Evolutionary conservation across 2,888 invertebrate species (phyloP).

Genomic region (Agrotis segetum): DNA sequence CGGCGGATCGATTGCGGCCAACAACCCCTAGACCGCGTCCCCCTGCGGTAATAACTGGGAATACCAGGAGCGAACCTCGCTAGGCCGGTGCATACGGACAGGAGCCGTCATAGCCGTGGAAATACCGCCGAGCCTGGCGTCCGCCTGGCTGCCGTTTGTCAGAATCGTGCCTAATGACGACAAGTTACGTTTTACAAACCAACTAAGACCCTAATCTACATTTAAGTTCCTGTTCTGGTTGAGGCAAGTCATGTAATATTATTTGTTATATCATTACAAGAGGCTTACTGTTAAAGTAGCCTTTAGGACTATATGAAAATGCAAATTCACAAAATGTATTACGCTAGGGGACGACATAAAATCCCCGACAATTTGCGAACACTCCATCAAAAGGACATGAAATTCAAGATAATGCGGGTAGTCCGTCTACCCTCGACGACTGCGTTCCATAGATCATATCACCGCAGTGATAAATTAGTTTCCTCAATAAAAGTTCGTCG

Average conservation of each 20-base stretch:
- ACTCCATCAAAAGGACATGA: constrained; percentile 74
- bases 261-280: constrained; percentile 16
- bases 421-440: constrained; percentile 68
- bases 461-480: constrained; percentile 80
- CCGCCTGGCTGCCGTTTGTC: constrained; percentile 76
- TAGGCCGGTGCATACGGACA: constrained; percentile 74
- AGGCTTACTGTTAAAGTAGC: constrained; percentile 7
- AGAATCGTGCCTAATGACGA: constrained; percentile 31
- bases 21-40: constrained; percentile 85
- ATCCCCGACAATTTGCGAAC: constrained; percentile 66
- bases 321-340: constrained; percentile 43
- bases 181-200: constrained; percentile 24
- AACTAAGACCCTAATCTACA: constrained; percentile 13
- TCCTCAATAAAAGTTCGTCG: constrained; percentile 75
- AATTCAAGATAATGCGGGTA: constrained; percentile 63
- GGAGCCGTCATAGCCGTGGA: constrained; percentile 72
- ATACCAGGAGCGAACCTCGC: constrained; percentile 83
- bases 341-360: constrained; percentile 47
- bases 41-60: constrained; percentile 87
- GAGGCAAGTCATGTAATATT: background rate
- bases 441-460: constrained; percentile 80
- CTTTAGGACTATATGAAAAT: constrained; percentile 44
- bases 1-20: constrained; percentile 88
- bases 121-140: constrained; percentile 82
- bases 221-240: background rate